A percentile compares a stretch with the other conserved stretches of the same genome.
Conservation (phyloP, 92 coral and sea anemone genomes). For the Heteractis magnifica region DNA sequence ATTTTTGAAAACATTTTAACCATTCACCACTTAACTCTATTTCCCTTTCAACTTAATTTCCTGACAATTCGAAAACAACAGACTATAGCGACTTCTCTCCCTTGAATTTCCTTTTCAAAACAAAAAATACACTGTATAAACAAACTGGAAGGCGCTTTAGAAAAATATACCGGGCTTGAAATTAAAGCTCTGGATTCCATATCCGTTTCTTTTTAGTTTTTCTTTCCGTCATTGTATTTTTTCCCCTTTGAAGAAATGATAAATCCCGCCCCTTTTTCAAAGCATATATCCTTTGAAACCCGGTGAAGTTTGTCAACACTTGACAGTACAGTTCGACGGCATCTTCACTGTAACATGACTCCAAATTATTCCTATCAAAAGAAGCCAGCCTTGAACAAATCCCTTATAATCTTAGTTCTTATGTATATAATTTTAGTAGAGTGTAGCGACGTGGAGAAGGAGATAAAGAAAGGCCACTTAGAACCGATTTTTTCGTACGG, state of each 20-base stretch:
- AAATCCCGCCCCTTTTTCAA: background rate
- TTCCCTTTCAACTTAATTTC: no score
- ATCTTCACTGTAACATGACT: no score
- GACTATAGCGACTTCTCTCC: no score
- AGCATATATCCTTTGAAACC: background rate
- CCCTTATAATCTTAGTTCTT: background rate
- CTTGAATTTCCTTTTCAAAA: no score
- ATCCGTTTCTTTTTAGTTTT: background rate
- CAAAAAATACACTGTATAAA: background rate
- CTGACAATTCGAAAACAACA: no score
- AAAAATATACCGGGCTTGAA: background rate
- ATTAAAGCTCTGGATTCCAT: background rate
- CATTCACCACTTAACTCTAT: no score
- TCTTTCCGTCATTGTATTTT: background rate
- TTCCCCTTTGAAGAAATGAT: background rate
- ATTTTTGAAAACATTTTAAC: background rate
- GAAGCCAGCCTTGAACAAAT: background rate
- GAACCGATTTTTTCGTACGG: conserved; percentile 79
- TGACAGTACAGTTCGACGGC: no score
- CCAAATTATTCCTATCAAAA: background rate
- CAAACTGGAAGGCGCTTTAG: background rate
- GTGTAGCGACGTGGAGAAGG: conserved; percentile 7
- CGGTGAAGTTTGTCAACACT: no score
- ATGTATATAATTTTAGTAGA: background rate
- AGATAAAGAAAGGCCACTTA: conserved; percentile 60